phyloP scores from a whole-genome alignment of 2,113 vertebrate genomes.

The Lanius ludovicianus region DNA sequence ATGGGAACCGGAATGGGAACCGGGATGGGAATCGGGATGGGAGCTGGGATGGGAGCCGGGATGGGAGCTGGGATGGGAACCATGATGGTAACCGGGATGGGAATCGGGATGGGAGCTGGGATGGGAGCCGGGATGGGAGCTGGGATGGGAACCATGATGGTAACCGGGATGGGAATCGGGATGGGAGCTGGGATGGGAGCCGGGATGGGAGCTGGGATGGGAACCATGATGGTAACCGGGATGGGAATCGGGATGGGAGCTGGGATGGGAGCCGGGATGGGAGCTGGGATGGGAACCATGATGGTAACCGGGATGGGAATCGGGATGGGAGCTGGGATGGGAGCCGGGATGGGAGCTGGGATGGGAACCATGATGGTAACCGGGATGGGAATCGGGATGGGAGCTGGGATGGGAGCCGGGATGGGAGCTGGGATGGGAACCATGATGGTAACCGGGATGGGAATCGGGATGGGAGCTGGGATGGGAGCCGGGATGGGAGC shows the following conservation, averaged over 20 bases:
- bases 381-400: neutral
- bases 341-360: too few species aligned
- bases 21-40: too few species aligned
- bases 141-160: too few species aligned
- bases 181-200: neutral
- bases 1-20: too few species aligned
- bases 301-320: too few species aligned
- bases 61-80: too few species aligned
- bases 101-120: too few species aligned
- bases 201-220: neutral
- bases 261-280: fast-evolving
- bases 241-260: neutral
- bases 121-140: too few species aligned
- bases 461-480: neutral
- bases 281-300: neutral
- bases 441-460: neutral
- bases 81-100: too few species aligned
- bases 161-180: too few species aligned
- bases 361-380: too few species aligned
- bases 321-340: fast-evolving
- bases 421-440: neutral
- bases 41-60: too few species aligned
- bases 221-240: neutral
- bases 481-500: neutral
- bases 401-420: fast-evolving